A percentile compares a stretch with the other conserved stretches of the same genome.
Conservation (phyloP, 2,888 invertebrate species). For the Lycaena phlaeas region DNA sequence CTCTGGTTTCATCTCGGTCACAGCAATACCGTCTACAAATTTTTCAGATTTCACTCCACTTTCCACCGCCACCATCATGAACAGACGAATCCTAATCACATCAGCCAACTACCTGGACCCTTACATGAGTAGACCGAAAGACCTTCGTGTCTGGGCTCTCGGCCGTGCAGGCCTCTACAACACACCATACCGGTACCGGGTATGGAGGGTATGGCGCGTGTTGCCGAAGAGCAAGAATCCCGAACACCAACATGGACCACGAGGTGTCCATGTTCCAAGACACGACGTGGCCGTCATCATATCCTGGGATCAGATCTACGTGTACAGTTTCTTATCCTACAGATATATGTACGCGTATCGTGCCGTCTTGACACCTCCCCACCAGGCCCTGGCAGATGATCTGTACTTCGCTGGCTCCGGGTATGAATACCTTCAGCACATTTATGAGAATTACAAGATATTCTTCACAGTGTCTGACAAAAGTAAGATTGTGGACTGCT, state of each 20-base stretch:
- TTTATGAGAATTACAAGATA: constrained; percentile 40
- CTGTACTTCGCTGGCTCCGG: constrained; percentile 34
- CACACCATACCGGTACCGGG: constrained; percentile 38
- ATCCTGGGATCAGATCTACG: constrained; percentile 32
- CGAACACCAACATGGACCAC: constrained; percentile 43
- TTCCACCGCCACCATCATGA: constrained; percentile 31
- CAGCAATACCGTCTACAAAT: too few species aligned
- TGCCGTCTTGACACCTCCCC: constrained; percentile 14
- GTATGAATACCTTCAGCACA: constrained; percentile 28
- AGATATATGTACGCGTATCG: constrained; percentile 26
- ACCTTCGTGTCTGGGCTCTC: constrained; percentile 38
- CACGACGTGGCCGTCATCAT: constrained; percentile 36
- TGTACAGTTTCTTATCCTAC: constrained; percentile 14
- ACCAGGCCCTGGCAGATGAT: background rate
- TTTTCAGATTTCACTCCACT: constrained; percentile 32
- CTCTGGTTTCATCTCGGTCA: too few species aligned
- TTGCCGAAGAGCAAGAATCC: constrained; percentile 34
- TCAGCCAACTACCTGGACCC: constrained; percentile 35
- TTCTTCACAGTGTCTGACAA: constrained; percentile 16
- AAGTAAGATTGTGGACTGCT: constrained; percentile 29
- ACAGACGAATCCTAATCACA: constrained; percentile 31
- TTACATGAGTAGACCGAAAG: constrained; percentile 25
- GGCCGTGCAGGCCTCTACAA: constrained; percentile 27
- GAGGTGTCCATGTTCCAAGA: constrained; percentile 33
- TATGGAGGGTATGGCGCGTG: constrained; percentile 31